Base-by-base conservation (phyloP, 1,140 invertebrate species). In the Pseudomyrmex cubaensis region DNA sequence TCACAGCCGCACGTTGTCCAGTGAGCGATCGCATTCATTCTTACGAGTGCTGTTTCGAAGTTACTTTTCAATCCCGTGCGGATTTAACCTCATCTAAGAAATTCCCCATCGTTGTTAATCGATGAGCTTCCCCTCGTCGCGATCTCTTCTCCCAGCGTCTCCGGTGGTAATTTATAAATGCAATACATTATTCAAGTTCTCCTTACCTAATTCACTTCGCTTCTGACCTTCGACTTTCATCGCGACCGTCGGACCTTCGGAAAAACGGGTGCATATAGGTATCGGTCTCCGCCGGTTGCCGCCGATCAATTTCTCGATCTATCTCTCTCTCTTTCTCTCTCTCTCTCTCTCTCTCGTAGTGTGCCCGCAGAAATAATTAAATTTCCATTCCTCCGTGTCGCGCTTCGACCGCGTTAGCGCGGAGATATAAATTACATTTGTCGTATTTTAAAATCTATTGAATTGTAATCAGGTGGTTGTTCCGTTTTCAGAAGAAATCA, bases 161-260 rank as follows among this genome's bases (percentile, higher is more conserved):
- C 2, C 20, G 56, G 13, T 2, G 0, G 10, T 75, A 80, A 70
- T 61, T 72, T 82, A 35, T 35, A 63, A 73, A 54, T 9, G 17
- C 12, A 1, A 25, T 46, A 82, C 20, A 56, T 74, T 74, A 74
- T 82, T 83, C 50, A 57, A 66, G 13, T 64, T 83, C n/a, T 48
- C 35, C 2, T 54, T 17, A n/a, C 1, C n/a, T 62, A 82, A 54
- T 52, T 44, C 46, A 12, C 13, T 48, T 72, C 48, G 9, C 8
- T 57, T 48, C 3, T 66, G 7, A 57, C 56, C 63, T 80, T 86
- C 52, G 20, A 44, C 20, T 61, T 52, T 54, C 48, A 13, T 59
- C 25, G 44, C 17, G 48, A 61, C 25, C 15, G 7, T 2, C 20
- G 20, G 15, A 44, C 54, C 64, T 80, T 80, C 15, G 54, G 15